Conservation (phyloP, 2,888 invertebrate genomes). For the Alitta virens region DNA sequence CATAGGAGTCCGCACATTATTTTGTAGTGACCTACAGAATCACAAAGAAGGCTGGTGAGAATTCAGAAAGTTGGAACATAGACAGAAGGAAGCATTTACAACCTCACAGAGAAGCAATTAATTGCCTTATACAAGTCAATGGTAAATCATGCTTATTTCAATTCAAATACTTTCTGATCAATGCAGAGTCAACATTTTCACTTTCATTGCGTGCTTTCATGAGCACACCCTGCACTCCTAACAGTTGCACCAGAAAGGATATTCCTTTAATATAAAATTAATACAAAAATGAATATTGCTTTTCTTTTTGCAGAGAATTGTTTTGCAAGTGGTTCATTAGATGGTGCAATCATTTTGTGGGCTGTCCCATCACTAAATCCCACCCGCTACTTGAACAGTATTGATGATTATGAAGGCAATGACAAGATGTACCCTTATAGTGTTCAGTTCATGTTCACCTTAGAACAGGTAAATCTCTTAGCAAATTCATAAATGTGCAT, state of each 20-base stretch:
- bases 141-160: constrained; percentile 8
- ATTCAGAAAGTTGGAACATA: constrained; percentile 22
- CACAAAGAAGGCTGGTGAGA: too few species aligned
- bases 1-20: neutral
- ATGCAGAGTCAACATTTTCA: too few species aligned
- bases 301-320: constrained; percentile 4
- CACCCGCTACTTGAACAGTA: constrained; percentile 36
- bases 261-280: too few species aligned
- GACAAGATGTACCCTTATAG: constrained; percentile 44
- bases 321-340: constrained; percentile 46
- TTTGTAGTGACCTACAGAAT: constrained; percentile 35
- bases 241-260: too few species aligned
- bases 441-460: constrained; percentile 43
- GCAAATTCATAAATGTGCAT: neutral
- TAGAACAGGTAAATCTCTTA: constrained; percentile 34
- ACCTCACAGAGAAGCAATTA: constrained; percentile 42
- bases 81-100: constrained; percentile 35
- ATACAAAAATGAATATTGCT: too few species aligned
- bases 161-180: too few species aligned
- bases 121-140: constrained; percentile 35
- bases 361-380: constrained; percentile 39
- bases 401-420: constrained; percentile 39
- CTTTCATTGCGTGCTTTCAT: too few species aligned
- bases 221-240: too few species aligned
- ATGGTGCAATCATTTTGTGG: constrained; percentile 49